phyloP scores from a whole-genome alignment of 2,113 vertebrate genomes.

The Salvelinus fontinalis region DNA sequence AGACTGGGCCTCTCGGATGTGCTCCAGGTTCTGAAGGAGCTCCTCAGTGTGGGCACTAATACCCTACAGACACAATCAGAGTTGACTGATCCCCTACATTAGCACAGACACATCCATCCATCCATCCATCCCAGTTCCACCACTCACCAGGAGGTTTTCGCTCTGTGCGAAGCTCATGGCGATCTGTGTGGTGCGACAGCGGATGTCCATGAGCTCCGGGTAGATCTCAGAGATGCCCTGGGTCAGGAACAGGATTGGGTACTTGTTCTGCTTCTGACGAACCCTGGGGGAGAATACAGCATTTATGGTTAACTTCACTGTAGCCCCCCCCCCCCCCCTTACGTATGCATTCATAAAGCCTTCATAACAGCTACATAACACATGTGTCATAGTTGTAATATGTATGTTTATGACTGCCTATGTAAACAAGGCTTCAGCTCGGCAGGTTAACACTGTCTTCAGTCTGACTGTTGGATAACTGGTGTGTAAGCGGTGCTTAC shows the following conservation, averaged over 20 bases:
- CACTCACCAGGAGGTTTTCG: slow-evolving; percentile 91
- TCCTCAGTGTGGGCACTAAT: slow-evolving; percentile 94
- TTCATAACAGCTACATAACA: no score
- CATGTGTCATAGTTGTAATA: no score
- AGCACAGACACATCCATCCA: not conserved
- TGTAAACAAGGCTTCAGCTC: no score
- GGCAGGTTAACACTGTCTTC: no score
- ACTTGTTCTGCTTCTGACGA: slow-evolving; percentile 95
- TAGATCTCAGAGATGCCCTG: slow-evolving; percentile 89
- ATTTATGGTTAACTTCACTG: not conserved
- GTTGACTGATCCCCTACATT: not conserved
- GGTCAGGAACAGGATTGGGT: slow-evolving; percentile 94
- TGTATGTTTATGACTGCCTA: no score
- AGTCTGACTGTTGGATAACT: no score
- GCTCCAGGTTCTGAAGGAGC: slow-evolving; percentile 81
- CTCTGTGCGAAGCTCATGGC: slow-evolving; percentile 96
- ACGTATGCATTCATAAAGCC: no score
- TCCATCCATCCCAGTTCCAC: not conserved
- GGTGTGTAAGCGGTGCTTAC: slow-evolving; percentile 72
- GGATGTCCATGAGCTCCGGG: slow-evolving; percentile 93
- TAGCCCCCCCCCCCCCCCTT: no score
- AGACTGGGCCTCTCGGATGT: slow-evolving; percentile 82
- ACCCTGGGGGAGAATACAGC: slow-evolving; percentile 74
- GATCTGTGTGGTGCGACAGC: slow-evolving; percentile 88
- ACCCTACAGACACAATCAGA: slow-evolving; percentile 74